These are phyloP conservation scores for Cottoperca gobio DNA, from an alignment of 2,797 vertebrate genomes.

Conservation along the genomic window DNA sequence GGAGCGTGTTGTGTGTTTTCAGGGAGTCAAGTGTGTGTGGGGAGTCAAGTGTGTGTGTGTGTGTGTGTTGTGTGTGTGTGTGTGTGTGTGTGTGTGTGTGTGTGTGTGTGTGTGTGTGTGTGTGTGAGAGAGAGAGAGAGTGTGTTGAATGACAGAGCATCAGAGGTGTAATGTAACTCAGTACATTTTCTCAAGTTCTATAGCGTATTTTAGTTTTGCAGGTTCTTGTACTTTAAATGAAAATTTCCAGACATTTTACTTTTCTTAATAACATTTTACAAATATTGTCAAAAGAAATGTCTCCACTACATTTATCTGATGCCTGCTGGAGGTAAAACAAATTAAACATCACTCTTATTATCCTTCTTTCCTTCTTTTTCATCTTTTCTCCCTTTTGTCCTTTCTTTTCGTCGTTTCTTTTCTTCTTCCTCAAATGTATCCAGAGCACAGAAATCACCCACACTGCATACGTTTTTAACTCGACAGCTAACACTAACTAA, in stretches of 20 bases:
- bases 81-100: conserved; percentile 28
- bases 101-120: conserved; percentile 13
- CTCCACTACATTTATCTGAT: not conserved
- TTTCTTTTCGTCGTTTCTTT: not conserved
- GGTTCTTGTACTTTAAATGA: not conserved
- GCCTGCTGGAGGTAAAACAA: not conserved
- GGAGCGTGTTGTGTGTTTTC: conserved; percentile 43
- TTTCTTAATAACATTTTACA: no score
- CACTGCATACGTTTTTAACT: not conserved
- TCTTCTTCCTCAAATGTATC: not conserved
- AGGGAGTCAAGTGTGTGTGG: conserved; percentile 49
- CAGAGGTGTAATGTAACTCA: conserved; percentile 5
- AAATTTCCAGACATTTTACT: no score
- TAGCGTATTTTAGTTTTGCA: not conserved
- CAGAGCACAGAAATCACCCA: not conserved
- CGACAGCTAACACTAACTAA: not conserved
- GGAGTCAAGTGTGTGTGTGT: conserved; percentile 21
- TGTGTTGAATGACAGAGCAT: conserved; percentile 9
- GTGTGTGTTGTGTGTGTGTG: conserved; percentile 17
- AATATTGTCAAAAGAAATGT: no score
- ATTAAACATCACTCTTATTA: not conserved
- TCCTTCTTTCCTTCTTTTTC: not conserved
- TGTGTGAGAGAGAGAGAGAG: no score
- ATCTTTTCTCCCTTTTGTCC: not conserved
- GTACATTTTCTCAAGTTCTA: not conserved